Percentiles rank a stretch among this genome's conserved stretches.
Conservation (phyloP, 1,140 invertebrate species). For the Conus betulinus region DNA sequence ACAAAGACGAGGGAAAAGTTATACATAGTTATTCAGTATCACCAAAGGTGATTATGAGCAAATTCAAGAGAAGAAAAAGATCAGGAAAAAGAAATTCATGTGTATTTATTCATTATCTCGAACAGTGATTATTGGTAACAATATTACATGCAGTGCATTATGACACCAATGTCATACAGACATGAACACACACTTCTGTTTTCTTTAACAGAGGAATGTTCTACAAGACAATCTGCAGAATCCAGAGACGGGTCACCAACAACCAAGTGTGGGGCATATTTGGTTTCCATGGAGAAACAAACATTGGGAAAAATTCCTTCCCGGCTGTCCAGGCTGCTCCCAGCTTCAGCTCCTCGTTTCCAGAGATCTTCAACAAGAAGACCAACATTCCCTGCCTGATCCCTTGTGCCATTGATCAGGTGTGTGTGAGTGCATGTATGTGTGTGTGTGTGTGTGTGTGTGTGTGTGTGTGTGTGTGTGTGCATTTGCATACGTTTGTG, state of each 20-base stretch:
- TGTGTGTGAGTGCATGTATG: constrained; percentile 57
- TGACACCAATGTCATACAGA: background rate
- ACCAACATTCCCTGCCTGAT: constrained; percentile 93
- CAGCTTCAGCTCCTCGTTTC: constrained; percentile 95
- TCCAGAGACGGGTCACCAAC: constrained; percentile 95
- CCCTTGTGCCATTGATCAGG: constrained; percentile 99
- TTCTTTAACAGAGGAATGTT: constrained; percentile 81
- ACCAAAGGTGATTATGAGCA: no score
- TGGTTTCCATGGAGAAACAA: constrained; percentile 95
- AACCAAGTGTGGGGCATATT: constrained; percentile 97
- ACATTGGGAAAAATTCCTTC: constrained; percentile 98
- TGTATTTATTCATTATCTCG: no score
- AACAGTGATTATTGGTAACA: no score
- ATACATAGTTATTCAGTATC: no score
- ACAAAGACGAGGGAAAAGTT: no score
- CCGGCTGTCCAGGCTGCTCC: constrained; percentile 98
- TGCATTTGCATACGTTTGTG: no score
- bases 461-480: no score
- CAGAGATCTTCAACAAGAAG: constrained; percentile 90
- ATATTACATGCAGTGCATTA: no score
- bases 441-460: no score
- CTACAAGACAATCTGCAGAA: constrained; percentile 93
- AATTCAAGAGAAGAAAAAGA: no score
- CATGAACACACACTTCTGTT: no score
- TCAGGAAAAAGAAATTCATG: no score